Base-by-base conservation (phyloP, 2,113 vertebrate genomes). In the Zootoca vivipara region DNA sequence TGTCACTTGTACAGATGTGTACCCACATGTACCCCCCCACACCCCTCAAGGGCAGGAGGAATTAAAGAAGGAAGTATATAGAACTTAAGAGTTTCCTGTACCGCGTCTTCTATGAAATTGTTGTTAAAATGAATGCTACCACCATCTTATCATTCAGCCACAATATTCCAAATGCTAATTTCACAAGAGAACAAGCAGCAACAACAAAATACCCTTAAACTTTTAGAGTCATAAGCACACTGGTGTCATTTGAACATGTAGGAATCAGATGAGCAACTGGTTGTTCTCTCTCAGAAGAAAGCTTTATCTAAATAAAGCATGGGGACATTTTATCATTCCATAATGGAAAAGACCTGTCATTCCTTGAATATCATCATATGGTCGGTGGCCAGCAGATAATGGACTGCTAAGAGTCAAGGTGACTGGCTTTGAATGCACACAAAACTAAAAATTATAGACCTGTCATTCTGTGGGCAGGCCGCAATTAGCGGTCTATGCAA, bases 391-490 rank as follows among this genome's bases (percentile, higher is more conserved):
- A 4, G 93, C 91, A 91, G 96, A 97, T 97, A 97, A 97, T 97
- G 96, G 96, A 96, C 94, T 96, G 95, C 94, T 96, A 96, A 97
- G 96, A 97, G 96, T 97, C 97, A 97, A 97, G 97, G 97, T 97
- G 97, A 97, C 97, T 97, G 95, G 94, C 96, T 97, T 96, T 97
- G 96, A 97, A 96, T 96, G 96, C 94, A 95, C 96, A 97, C 96
- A 97, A 97, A 97, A 97, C 97, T 96, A 96, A 97, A 97, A 97
- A 97, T 97, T 97, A 97, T 95, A 97, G 97, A 96, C 96, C 96
- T 97, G 96, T 97, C 97, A 97, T 95, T 96, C 94, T 93, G 93
- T 88, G 96, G 96, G 96, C 96, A 97, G 96, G 95, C 96, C 96
- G 95, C 96, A 97, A 97, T 97, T 97, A 97, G 96, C 95, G 94